These are phyloP conservation scores for Epinephelus lanceolatus DNA, from an alignment of 2,113 vertebrate genomes.

Conservation along the genomic window DNA sequence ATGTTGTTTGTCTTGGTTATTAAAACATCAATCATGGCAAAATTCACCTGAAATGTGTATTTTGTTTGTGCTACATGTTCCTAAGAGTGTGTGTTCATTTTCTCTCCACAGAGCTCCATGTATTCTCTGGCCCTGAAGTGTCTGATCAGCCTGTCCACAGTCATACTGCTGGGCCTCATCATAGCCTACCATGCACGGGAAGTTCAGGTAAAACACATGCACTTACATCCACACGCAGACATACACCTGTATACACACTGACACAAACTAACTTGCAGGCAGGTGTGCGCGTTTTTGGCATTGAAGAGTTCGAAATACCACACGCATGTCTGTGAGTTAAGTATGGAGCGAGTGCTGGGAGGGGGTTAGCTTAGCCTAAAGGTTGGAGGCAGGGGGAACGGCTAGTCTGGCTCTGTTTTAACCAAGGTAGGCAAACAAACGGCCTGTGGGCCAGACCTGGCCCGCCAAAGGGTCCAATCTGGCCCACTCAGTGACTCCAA, in stretches of 20 bases:
- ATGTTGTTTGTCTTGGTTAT: not conserved
- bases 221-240: not conserved
- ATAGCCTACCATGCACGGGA: constrained; percentile 96
- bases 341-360: not conserved
- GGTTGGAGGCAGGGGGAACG: not conserved
- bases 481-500: no score
- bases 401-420: not conserved
- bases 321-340: constrained; percentile 11
- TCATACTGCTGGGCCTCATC: constrained; percentile 96
- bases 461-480: no score
- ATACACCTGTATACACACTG: not conserved
- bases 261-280: not conserved
- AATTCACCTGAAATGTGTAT: not conserved
- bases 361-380: not conserved
- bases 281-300: not conserved
- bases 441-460: no score
- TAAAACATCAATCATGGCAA: not conserved
- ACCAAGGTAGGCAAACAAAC: no score
- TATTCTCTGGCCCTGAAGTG: constrained; percentile 96
- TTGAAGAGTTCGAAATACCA: not conserved
- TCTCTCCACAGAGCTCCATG: constrained; percentile 89
- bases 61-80: constrained; percentile 1
- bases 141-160: constrained; percentile 97
- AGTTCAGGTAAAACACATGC: constrained; percentile 90
- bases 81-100: constrained; percentile 20